phyloP scores from a whole-genome alignment of 1,140 invertebrate genomes.

The Dendroctonus valens region DNA sequence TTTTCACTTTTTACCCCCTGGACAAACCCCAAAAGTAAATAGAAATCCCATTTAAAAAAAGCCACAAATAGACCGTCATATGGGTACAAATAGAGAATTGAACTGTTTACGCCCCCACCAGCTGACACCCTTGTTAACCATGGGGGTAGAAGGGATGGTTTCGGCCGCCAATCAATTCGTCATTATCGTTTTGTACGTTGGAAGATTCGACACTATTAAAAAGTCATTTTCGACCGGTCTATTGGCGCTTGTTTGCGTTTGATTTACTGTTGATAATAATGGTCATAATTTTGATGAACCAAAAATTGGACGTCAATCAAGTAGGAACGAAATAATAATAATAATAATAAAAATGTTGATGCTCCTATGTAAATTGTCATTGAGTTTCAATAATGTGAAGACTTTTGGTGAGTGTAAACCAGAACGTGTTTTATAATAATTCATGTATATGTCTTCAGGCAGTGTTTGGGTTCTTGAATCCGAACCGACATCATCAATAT shows the following conservation, averaged over 20 bases:
- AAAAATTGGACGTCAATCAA: constrained; percentile 1
- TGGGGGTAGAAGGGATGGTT: constrained; percentile 13
- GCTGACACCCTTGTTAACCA: constrained; percentile 30
- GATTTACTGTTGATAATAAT: constrained; percentile 16
- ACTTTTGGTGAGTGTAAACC: too few relatives aligned
- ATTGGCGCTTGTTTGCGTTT: constrained; percentile 16
- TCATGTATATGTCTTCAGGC: too few relatives aligned
- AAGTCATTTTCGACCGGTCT: constrained; percentile 22
- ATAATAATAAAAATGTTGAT: too few relatives aligned
- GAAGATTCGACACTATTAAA: constrained; percentile 25
- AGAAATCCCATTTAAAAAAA: constrained; percentile 9
- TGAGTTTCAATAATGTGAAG: too few relatives aligned
- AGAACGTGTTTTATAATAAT: too few relatives aligned
- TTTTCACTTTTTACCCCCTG: not conserved
- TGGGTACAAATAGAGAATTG: constrained; percentile 24
- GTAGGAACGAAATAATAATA: not conserved
- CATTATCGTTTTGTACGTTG: constrained; percentile 24
- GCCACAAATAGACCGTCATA: constrained; percentile 25
- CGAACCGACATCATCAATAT: too few relatives aligned
- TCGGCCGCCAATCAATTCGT: constrained; percentile 27
- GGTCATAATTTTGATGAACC: not conserved
- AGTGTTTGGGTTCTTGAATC: too few relatives aligned
- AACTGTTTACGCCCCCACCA: constrained; percentile 28
- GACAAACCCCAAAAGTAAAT: not conserved
- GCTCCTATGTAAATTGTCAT: too few relatives aligned